Evolutionary conservation across 2,113 vertebrate species (phyloP), one percentile per base, ranked within the genome.

Genomic region (Malurus melanocephalus): DNA sequence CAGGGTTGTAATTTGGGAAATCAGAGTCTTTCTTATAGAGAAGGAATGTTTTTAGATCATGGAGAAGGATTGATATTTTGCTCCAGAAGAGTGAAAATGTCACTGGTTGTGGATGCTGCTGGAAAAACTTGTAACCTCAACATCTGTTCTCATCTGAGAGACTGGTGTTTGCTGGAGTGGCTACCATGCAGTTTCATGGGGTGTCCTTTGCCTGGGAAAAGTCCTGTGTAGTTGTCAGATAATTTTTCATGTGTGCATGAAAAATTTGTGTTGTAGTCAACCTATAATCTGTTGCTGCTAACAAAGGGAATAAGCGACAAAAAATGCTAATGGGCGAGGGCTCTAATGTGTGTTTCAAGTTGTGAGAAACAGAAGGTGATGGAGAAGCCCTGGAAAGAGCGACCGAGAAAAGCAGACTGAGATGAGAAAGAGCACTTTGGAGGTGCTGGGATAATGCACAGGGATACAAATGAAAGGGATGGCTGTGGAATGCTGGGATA

Each of bases 221-320:
- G 7, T 56, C 5, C 0, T 46, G 3, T n/a, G 8, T 15, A 1
- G 4, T 17, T 85, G 45, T 40, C 43, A 16, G 17, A 11, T 55
- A 80, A 40, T 38, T 92, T 48, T 43, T 35, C 23, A 21, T 1
- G 4, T 2, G 1, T 51, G 35, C 35, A 43, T 35, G 35, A 35
- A 35, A 35, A 35, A 35, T 35, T 35, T 83, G 14, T 5, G 1
- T 4, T 61, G 11, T 60, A 56, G 42, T 80, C 55, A 64, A 10
- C 20, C 26, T 46, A 11, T 12, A 27, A 16, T 30, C 22, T 75
- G 14, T 26, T 75, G 40, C 49, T 72, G 14, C 27, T 68, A 51
- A 35, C 28, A 75, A 66, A 77, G 42, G 21, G 53, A 74, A 17
- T 19, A 57, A 71, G 40, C 17, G 49, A 33, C n/a, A 52, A 14